A percentile compares a stretch with the other conserved stretches of the same genome.
Evolutionary conservation across 2,113 vertebrate genomes (phyloP).

Genomic region (Rhinoderma darwinii): DNA sequence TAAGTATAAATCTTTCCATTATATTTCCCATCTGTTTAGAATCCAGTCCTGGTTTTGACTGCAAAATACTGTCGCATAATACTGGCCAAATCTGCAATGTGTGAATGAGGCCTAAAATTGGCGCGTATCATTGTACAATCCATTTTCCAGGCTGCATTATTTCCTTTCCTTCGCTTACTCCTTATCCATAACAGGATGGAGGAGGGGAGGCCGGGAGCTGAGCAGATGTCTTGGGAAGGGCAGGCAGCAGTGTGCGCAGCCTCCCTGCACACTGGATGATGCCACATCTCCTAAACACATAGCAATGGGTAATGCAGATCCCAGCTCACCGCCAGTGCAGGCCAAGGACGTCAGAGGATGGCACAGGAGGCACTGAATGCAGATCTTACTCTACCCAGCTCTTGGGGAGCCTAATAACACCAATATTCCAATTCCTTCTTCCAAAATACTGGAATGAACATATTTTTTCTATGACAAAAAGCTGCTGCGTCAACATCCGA

Average conservation of each 20-base stretch:
- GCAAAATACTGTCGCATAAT: too few species aligned
- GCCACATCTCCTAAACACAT: conserved; percentile 34
- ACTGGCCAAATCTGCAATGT: too few species aligned
- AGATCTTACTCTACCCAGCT: background rate
- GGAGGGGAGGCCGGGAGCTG: conserved; percentile 19
- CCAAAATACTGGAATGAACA: background rate
- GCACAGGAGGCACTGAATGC: background rate
- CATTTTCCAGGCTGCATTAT: background rate
- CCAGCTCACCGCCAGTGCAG: background rate
- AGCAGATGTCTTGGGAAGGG: conserved; percentile 60
- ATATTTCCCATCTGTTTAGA: too few species aligned
- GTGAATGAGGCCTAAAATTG: too few species aligned
- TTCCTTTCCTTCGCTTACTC: background rate
- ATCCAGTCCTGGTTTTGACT: too few species aligned
- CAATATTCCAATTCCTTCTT: background rate
- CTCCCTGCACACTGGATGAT: conserved; percentile 37
- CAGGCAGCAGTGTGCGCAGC: conserved; percentile 38
- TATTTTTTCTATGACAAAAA: background rate
- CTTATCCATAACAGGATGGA: conserved; percentile 43
- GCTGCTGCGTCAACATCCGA: background rate
- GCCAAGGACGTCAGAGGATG: background rate
- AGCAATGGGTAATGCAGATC: background rate
- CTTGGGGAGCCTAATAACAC: background rate
- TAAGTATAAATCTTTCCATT: too few species aligned
- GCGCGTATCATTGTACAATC: background rate